These are phyloP conservation scores for Drosophila hamatofila DNA, from an alignment of 2,888 invertebrate genomes.

Conservation along the genomic window DNA sequence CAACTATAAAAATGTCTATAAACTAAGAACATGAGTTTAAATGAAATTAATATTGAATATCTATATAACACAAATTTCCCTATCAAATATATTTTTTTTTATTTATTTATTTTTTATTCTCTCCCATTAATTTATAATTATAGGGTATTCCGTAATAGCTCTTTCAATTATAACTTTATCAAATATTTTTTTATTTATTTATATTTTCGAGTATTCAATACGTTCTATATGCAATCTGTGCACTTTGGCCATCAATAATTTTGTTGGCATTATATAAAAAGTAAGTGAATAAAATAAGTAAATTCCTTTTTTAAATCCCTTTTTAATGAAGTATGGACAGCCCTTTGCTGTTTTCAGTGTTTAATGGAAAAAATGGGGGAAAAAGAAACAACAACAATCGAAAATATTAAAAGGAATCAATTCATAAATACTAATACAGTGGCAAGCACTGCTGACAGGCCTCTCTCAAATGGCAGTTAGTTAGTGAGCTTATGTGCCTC, in stretches of 20 bases:
- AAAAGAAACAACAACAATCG: conserved; percentile 3
- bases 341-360: conserved; percentile 22
- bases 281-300: conserved; percentile 29
- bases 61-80: too few relatives aligned
- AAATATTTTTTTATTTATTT: conserved; percentile 17
- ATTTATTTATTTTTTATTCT: neutral
- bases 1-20: neutral
- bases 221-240: conserved; percentile 13
- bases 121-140: neutral
- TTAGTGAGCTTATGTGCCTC: conserved; percentile 32
- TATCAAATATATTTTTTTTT: too few relatives aligned
- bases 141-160: neutral
- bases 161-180: neutral
- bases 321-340: conserved; percentile 28
- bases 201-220: conserved; percentile 12
- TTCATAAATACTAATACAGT: conserved; percentile 7
- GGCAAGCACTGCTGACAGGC: neutral
- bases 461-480: conserved; percentile 18
- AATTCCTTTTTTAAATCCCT: conserved; percentile 15
- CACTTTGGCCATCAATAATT: conserved; percentile 66
- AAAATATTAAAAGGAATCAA: conserved; percentile 46
- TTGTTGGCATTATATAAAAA: conserved; percentile 53
- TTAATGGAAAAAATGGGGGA: conserved; percentile 40
- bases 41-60: too few relatives aligned
- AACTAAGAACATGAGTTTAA: neutral